A percentile compares a stretch with the other conserved stretches of the same genome.
Conservation (phyloP, 2,888 invertebrate genomes). For the Heliconius erato region DNA sequence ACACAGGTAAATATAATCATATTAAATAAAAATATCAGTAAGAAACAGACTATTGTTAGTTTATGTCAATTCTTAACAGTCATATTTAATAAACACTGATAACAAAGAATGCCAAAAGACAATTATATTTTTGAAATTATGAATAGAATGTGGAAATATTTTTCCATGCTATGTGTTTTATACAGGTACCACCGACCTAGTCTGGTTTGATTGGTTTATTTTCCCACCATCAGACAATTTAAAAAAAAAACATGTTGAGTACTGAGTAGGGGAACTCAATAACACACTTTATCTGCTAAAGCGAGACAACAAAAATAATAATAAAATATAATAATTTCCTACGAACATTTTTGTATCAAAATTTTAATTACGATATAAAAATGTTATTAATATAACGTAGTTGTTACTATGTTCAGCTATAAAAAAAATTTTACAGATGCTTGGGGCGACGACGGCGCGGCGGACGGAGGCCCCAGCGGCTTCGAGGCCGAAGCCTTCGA, state of each 20-base stretch:
- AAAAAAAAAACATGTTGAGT: neutral
- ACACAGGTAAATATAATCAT: constrained; percentile 61
- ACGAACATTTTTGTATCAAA: neutral
- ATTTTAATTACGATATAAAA: neutral
- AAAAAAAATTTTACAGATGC: constrained; percentile 61
- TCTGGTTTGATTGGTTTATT: too few species aligned
- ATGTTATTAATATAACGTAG: neutral
- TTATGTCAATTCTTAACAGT: neutral
- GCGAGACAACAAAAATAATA: neutral
- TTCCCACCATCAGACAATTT: too few species aligned
- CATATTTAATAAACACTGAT: neutral
- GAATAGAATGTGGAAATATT: neutral
- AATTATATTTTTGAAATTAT: constrained; percentile 2
- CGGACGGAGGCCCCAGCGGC: constrained; percentile 81
- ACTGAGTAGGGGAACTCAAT: neutral
- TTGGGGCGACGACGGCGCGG: constrained; percentile 70
- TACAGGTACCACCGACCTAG: too few species aligned
- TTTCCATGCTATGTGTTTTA: too few species aligned
- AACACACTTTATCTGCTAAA: neutral
- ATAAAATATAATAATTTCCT: neutral
- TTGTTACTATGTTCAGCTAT: neutral
- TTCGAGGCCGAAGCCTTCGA: constrained; percentile 92
- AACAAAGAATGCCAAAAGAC: neutral
- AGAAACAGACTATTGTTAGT: neutral
- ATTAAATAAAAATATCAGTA: neutral